Base-by-base conservation (phyloP, 2,113 vertebrate species). In the Struthio camelus region DNA sequence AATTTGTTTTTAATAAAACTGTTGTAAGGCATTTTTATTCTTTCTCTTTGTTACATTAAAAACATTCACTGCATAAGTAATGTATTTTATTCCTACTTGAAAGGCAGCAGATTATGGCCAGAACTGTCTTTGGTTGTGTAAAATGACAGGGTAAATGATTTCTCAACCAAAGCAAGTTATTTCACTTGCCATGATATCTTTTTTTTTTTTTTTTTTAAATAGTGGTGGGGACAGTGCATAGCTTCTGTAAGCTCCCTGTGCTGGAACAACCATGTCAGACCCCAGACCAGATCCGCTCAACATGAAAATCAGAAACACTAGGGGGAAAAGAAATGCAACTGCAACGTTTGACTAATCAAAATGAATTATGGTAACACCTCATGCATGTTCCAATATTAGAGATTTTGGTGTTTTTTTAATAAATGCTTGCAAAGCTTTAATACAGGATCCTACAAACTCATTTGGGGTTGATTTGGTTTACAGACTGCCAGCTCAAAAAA, bases 1-100 rank as follows among this genome's bases (percentile, higher is more conserved):
- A 98, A 98, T 98, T 98, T 98, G 98, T 98, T 98, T 98, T 98
- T 98, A 98, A 98, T 98, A 98, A 98, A 98, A 98, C 98, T 97
- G 97, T 96, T 98, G 95, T 97, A 96, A 97, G 98, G 97, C 97
- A 97, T 98, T 98, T 98, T 98, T 98, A 98, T 98, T 98, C 97
- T 97, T 98, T 95, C 97, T 97, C 98, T 98, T 98, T 98, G 98
- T 98, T 98, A 97, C 98, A 97, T 97, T 98, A 98, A 97, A 98
- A 98, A 97, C 98, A 98, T 97, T 98, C 97, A 42, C 97, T 98
- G 98, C 97, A 98, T 98, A 98, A 98, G 98, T 98, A 98, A 98
- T 98, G 97, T 95, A 97, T 97, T 98, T 98, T 97, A 97, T 96
- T 92, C 95, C 65, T 48, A 71, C 95, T 96, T 97, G 97, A 98